phyloP scores from a whole-genome alignment of 2,888 invertebrate genomes.

The Hydraecia micacea region DNA sequence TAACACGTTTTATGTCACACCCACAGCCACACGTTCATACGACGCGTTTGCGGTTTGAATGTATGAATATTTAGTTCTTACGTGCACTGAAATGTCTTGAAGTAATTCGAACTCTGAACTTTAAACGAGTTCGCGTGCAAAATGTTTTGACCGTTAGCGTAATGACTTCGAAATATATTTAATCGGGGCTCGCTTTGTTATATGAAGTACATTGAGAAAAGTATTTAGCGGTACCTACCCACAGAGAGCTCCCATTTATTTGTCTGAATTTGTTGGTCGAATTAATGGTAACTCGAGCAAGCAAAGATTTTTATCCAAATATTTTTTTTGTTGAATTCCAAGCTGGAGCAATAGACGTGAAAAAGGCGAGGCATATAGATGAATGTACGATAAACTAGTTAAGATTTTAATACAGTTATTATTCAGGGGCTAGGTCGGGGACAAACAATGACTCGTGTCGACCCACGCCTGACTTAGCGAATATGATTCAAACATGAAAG shows the following conservation, averaged over 20 bases:
- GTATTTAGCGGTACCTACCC: not conserved
- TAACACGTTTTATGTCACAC: conserved; percentile 78
- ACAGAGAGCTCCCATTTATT: not conserved
- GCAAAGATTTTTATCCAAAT: conserved; percentile 12
- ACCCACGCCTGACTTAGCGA: conserved; percentile 58
- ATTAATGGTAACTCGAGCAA: not conserved
- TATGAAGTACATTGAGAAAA: not conserved
- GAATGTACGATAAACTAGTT: conserved; percentile 74
- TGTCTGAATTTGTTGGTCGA: not conserved
- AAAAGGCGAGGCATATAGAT: conserved; percentile 63
- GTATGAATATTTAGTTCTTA: conserved; percentile 69
- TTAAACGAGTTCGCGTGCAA: conserved; percentile 45
- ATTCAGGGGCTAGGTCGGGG: conserved; percentile 72
- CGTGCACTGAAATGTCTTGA: conserved; percentile 65
- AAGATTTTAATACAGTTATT: conserved; percentile 74
- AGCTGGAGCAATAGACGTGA: conserved; percentile 28
- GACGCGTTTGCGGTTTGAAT: conserved; percentile 64
- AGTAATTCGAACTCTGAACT: conserved; percentile 61
- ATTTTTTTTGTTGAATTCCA: conserved; percentile 43
- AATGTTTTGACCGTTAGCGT: conserved; percentile 41
- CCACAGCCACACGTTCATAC: conserved; percentile 73
- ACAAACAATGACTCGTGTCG: conserved; percentile 66
- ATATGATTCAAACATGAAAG: conserved; percentile 49
- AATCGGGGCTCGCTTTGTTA: conserved; percentile 16
- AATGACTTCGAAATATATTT: conserved; percentile 37